phyloP scores from a whole-genome alignment of 2,113 vertebrate species.

The Nesogale talazaci region DNA sequence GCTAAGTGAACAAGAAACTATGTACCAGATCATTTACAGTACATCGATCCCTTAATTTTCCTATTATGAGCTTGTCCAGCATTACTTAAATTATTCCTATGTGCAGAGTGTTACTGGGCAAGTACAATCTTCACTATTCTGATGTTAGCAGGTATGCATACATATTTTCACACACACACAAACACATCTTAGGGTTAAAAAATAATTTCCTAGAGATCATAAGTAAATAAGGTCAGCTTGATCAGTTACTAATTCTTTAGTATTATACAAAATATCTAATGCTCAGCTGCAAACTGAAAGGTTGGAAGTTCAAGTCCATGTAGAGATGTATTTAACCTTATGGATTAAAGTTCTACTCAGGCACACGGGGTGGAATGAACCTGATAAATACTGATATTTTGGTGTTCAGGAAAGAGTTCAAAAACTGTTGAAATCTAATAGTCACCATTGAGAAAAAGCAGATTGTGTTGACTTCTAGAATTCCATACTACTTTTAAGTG shows the following conservation, averaged over 20 bases:
- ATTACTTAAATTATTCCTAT: slow-evolving; percentile 77
- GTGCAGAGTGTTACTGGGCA: slow-evolving; percentile 74
- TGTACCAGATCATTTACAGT: slow-evolving; percentile 66
- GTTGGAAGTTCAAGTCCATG: neutral
- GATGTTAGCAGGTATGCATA: slow-evolving; percentile 58
- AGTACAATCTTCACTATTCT: slow-evolving; percentile 65
- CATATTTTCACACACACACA: neutral
- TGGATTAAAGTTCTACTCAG: neutral
- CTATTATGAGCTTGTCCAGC: slow-evolving; percentile 47
- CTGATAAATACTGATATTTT: neutral
- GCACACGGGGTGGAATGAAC: neutral
- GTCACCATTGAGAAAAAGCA: neutral
- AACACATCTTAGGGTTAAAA: slow-evolving; percentile 19
- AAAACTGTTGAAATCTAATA: slow-evolving; percentile 44
- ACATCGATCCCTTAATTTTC: slow-evolving; percentile 74
- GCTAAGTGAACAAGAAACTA: slow-evolving; percentile 62
- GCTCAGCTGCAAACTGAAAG: neutral
- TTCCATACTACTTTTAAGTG: neutral
- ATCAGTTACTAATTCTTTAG: neutral
- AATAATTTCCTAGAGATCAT: slow-evolving; percentile 37
- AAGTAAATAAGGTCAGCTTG: slow-evolving; percentile 56
- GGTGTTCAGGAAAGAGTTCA: slow-evolving; percentile 18
- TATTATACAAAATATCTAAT: neutral
- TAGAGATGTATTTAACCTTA: neutral
- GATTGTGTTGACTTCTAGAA: neutral